Base-by-base conservation (phyloP, 2,888 invertebrate species). In the Aspidiotus rigidus region DNA sequence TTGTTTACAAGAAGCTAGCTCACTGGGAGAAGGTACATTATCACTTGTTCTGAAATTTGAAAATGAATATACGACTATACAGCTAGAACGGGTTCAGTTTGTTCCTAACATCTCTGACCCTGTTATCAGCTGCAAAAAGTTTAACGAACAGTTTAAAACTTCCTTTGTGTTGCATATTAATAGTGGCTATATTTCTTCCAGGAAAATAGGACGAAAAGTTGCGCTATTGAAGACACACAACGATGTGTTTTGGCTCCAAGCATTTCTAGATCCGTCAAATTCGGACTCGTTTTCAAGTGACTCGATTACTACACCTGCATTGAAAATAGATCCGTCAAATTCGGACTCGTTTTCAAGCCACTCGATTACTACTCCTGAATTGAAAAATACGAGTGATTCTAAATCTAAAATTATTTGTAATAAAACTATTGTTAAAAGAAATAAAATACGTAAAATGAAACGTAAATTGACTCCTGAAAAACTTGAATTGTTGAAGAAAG, bases 401-500 rank as follows among this genome's bases (percentile, higher is more conserved):
- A 44, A 44, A 44, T 10, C 8, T 44, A 11, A 44, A 44, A 11
- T 44, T 44, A 44, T 8, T 15, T 56, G n/a, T 8, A 13, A 10
- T 15, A 56, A 16, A 15, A 8, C 15, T 56, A 16, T 15, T 56
- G 7, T 8, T 16, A n/a, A n/a, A n/a, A 15, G 56, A 56, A 8
- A 16, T 56, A 56, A 15, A 15, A 15, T 8, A n/a, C 8, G 56
- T 8, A 56, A 56, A 56, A 8, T 15, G 13, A 15, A 16, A 16
- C 16, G 16, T 13, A 56, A 56, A 8, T 16, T 56, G 9, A 10
- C 56, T 8, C n/a, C 56, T 13, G 7, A 8, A 56, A 11, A 56
- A 56, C 7, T 56, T 56, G 56, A 56, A 56, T n/a, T 56, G 8
- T 56, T 56, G n/a, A 56, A 56, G 15, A 8, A 56, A 16, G 56